Evolutionary conservation across 1,140 invertebrate genomes (phyloP).

Genomic region (Bathynomus jamesi): DNA sequence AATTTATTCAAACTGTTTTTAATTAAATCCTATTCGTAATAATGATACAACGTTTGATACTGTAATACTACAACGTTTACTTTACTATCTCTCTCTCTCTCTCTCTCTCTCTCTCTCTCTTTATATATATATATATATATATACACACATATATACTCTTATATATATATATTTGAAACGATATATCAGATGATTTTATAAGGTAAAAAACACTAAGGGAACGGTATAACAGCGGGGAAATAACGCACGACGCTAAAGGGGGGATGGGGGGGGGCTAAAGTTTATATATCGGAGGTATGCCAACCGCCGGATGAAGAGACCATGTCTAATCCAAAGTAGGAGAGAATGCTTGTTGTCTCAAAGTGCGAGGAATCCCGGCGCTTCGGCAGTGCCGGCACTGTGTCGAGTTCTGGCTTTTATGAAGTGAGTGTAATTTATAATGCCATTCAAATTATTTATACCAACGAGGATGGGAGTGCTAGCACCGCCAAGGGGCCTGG

Average conservation of each 20-base stretch:
- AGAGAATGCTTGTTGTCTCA: not conserved
- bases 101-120: too few relatives aligned
- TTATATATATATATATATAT: constrained; percentile 7
- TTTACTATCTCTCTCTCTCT: too few relatives aligned
- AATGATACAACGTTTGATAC: too few relatives aligned
- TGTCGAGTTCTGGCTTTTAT: not conserved
- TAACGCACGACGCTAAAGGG: not conserved
- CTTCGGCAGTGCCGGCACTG: too few relatives aligned
- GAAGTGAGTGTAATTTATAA: constrained; percentile 30
- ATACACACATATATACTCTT: not conserved
- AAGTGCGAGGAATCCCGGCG: not conserved
- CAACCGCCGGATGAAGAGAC: not conserved
- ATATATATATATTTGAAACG: constrained; percentile 1
- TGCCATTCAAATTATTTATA: constrained; percentile 30
- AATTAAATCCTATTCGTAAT: too few relatives aligned
- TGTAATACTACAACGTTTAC: too few relatives aligned
- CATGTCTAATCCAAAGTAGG: not conserved
- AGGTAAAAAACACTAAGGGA: not conserved
- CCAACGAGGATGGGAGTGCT: constrained; percentile 18
- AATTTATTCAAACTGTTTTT: too few relatives aligned
- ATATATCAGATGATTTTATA: not conserved
- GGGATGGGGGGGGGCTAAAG: not conserved
- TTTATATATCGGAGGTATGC: not conserved
- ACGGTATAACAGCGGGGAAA: not conserved
- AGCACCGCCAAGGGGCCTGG: constrained; percentile 10